Percentiles rank a stretch among this genome's conserved stretches.
phyloP scores from a whole-genome alignment of 2,888 invertebrate species.

The Rhimphoctona megacephalus region DNA sequence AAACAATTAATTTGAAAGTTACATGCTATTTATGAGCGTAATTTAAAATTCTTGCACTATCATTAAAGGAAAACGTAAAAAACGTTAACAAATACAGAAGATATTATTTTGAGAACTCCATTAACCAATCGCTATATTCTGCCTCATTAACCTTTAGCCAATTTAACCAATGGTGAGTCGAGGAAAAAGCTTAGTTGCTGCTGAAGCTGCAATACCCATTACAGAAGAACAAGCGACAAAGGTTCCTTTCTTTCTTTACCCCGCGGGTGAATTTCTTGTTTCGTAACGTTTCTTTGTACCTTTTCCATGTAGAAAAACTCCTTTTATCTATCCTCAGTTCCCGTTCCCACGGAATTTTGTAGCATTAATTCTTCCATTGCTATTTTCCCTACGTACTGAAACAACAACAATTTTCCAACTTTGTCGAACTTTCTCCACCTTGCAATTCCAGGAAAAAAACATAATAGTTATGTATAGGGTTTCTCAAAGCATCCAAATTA shows the following conservation, averaged over 20 bases:
- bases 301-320: constrained; percentile 2
- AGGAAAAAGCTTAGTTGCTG: constrained; percentile 9
- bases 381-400: not conserved
- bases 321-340: not conserved
- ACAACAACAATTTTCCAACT: constrained; percentile 20
- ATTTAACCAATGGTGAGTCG: constrained; percentile 33
- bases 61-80: not conserved
- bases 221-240: constrained; percentile 29
- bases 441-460: not conserved
- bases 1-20: not conserved
- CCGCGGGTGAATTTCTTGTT: constrained; percentile 31
- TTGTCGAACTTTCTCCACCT: constrained; percentile 12
- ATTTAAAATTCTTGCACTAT: not conserved
- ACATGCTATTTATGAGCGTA: not conserved
- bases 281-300: constrained; percentile 33
- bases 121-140: constrained; percentile 28
- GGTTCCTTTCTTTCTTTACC: constrained; percentile 13
- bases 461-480: not conserved
- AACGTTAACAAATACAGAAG: not conserved
- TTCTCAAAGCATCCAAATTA: not conserved
- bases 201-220: constrained; percentile 41
- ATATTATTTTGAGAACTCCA: not conserved
- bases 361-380: not conserved
- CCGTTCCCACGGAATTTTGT: not conserved
- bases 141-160: constrained; percentile 42